These are phyloP conservation scores for Phataginus tetradactyla DNA, from an alignment of 2,797 vertebrate species.

Conservation along the genomic window DNA sequence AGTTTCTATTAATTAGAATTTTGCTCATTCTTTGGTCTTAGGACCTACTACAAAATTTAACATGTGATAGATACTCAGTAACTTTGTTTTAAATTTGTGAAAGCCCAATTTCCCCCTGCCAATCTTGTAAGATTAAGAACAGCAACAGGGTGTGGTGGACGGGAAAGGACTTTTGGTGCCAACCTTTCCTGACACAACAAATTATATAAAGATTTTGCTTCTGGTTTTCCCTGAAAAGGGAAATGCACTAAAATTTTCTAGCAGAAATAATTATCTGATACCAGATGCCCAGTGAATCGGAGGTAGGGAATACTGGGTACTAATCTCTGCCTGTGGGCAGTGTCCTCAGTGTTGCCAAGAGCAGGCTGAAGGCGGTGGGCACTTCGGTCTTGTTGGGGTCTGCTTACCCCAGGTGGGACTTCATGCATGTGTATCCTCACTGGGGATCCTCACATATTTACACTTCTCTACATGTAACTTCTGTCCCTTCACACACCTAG, in stretches of 20 bases:
- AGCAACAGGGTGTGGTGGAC: not conserved
- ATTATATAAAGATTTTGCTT: not conserved
- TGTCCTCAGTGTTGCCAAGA: not conserved
- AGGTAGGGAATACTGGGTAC: not conserved
- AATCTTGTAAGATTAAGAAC: not conserved
- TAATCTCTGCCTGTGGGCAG: not conserved
- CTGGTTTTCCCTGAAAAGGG: not conserved
- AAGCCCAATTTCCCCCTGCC: not conserved
- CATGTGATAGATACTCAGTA: not conserved
- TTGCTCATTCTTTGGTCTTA: constrained; percentile 40
- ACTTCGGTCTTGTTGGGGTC: not conserved
- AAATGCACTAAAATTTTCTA: not conserved
- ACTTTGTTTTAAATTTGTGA: constrained; percentile 18
- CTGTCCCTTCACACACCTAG: not conserved
- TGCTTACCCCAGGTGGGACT: not conserved
- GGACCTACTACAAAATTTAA: not conserved
- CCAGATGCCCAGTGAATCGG: not conserved
- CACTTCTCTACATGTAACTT: not conserved
- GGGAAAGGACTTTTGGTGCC: not conserved
- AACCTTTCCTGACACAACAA: not conserved
- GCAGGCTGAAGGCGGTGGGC: not conserved
- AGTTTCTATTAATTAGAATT: not conserved
- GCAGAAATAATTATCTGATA: not conserved
- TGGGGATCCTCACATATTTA: not conserved
- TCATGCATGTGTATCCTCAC: not conserved